Evolutionary conservation across 2,888 invertebrate genomes (phyloP), one percentile per base, ranked within the genome.

Genomic region (Tuta absoluta): DNA sequence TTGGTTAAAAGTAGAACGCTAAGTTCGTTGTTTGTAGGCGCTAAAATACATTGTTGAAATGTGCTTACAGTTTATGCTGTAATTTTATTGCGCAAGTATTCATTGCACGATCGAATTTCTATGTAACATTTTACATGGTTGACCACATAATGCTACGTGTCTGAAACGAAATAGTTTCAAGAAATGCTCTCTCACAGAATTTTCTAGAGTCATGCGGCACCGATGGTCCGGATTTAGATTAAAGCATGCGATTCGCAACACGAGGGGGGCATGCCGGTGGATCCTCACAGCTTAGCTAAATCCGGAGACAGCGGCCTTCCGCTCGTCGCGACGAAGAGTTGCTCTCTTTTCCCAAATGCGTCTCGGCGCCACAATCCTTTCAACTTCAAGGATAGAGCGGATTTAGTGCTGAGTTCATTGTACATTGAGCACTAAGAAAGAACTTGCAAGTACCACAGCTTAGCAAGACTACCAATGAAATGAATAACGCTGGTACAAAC

Each of bases 301-400:
- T 41, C 21, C 11, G 58, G 58, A 38, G 58, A 56, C 58, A 58
- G 58, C 58, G 37, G 58, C 41, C 58, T 59, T 59, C 58, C 58
- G 58, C 41, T 45, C 38, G 58, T 59, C 58, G 41, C 58, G 58
- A 37, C 58, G 58, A 41, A 28, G 14, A 38, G 11, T 59, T 59
- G 58, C 58, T 59, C 58, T 59, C 38, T 59, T 59, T 59, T 38
- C 38, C 21, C 17, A 10, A 28, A 57, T 33, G 21, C 37, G 58
- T 41, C 58, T 38, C 58, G 58, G 23, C 38, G 56, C 56, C 33
- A 4, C 51, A 23, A 7, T 53, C 23, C 51, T 23, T 12, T 24
- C 11, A 23, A 10, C 3, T 23, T 53, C 23, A 21, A 24, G 21
- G 19, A 49, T 49, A 19, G 19, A 49, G 23, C 11, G 49, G 23